Percentiles rank a stretch among this genome's conserved stretches.
These are phyloP conservation scores for Drosophila seguyi DNA, from an alignment of 1,140 invertebrate species.

Conservation along the genomic window DNA sequence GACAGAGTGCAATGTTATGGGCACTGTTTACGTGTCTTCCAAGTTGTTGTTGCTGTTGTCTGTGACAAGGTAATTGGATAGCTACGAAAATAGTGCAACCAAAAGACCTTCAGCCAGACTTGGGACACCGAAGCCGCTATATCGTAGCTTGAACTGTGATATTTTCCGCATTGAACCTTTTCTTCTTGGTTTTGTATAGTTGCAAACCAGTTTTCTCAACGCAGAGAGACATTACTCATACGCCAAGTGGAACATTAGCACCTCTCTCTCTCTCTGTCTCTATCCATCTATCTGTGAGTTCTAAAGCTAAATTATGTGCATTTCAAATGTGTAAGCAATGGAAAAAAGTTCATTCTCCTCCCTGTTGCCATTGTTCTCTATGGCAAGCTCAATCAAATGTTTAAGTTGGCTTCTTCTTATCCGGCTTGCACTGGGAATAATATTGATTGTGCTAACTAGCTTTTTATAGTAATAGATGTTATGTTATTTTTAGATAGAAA, in stretches of 20 bases:
- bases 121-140: constrained; percentile 1
- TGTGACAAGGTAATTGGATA: constrained; percentile 68
- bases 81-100: constrained; percentile 65
- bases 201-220: constrained; percentile 36
- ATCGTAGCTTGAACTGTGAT: constrained; percentile 39
- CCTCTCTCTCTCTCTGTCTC: constrained; percentile 2
- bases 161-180: constrained; percentile 38
- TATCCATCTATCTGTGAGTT: constrained; percentile 1
- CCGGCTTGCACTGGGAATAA: constrained; percentile 18
- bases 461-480: neutral
- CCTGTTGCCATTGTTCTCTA: constrained; percentile 33
- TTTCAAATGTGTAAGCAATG: constrained; percentile 59
- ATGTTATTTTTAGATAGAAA: neutral
- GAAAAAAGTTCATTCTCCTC: constrained; percentile 67
- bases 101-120: constrained; percentile 31
- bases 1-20: constrained; percentile 65
- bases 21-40: constrained; percentile 50
- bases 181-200: neutral
- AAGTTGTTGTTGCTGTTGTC: constrained; percentile 14
- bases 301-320: constrained; percentile 65
- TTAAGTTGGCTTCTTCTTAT: constrained; percentile 45
- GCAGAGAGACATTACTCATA: constrained; percentile 61
- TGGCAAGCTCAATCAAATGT: constrained; percentile 70
- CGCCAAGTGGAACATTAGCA: constrained; percentile 50
- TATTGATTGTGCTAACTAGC: neutral